phyloP scores from a whole-genome alignment of 2,888 invertebrate species.

The Machimus rusticus region DNA sequence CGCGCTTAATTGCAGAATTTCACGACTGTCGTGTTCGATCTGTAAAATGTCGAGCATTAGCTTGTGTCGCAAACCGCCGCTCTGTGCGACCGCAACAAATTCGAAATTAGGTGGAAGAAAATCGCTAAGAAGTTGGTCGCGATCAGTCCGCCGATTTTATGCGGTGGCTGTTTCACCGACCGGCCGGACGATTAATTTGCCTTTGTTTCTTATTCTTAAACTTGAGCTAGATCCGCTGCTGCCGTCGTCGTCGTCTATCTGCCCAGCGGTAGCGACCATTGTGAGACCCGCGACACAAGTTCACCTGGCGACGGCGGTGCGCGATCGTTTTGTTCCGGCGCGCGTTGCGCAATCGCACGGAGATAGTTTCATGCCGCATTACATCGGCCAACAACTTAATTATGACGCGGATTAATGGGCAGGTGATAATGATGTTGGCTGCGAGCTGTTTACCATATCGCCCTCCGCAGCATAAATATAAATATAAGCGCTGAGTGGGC shows the following conservation, averaged over 20 bases:
- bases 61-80: constrained; percentile 11
- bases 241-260: neutral
- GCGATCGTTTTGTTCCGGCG: neutral
- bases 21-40: constrained; percentile 37
- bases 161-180: neutral
- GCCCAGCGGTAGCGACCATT: neutral
- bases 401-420: neutral
- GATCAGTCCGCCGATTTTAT: neutral
- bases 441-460: neutral
- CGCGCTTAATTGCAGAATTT: constrained; percentile 16
- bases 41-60: constrained; percentile 8
- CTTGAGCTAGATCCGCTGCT: neutral
- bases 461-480: neutral
- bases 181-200: neutral
- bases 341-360: neutral
- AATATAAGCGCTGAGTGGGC: neutral
- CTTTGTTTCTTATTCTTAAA: constrained; percentile 19
- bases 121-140: neutral
- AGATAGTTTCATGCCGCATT: neutral
- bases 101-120: constrained; percentile 34
- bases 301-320: neutral
- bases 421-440: constrained; percentile 16
- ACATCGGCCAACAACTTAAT: constrained; percentile 1
- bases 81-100: neutral
- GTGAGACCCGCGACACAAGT: neutral